phyloP scores from a whole-genome alignment of 2,113 vertebrate species.

The Aegotheles bennettii region DNA sequence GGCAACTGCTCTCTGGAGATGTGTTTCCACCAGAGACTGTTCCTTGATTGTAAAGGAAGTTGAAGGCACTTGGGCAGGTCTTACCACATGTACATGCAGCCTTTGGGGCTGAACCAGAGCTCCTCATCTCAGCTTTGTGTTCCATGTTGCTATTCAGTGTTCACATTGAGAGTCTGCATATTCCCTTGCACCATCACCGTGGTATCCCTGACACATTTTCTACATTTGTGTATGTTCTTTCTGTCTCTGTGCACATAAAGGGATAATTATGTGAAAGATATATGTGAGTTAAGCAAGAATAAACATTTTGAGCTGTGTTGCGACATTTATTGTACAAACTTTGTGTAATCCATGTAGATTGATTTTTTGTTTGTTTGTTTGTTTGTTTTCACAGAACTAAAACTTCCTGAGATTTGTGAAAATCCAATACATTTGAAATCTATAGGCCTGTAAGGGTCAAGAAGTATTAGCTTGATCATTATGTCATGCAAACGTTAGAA shows the following conservation, averaged over 20 bases:
- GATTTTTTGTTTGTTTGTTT: not conserved
- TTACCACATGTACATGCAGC: not conserved
- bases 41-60: not conserved
- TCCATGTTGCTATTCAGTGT: not conserved
- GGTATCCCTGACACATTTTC: not conserved
- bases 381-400: not conserved
- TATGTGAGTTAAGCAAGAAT: not conserved
- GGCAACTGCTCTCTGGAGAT: not conserved
- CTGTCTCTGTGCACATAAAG: not conserved
- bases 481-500: not conserved
- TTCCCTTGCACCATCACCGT: not conserved
- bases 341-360: rapidly evolving
- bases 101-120: not conserved
- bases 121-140: not conserved
- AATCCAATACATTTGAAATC: not conserved
- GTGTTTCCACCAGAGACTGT: not conserved
- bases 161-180: too few relatives aligned
- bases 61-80: not conserved
- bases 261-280: not conserved
- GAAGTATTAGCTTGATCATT: not conserved
- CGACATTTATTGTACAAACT: not conserved
- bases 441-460: not conserved
- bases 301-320: not conserved
- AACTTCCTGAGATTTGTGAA: not conserved
- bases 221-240: not conserved